Evolutionary conservation across 2,113 vertebrate species (phyloP).

Genomic region (Phyllostomus discolor): DNA sequence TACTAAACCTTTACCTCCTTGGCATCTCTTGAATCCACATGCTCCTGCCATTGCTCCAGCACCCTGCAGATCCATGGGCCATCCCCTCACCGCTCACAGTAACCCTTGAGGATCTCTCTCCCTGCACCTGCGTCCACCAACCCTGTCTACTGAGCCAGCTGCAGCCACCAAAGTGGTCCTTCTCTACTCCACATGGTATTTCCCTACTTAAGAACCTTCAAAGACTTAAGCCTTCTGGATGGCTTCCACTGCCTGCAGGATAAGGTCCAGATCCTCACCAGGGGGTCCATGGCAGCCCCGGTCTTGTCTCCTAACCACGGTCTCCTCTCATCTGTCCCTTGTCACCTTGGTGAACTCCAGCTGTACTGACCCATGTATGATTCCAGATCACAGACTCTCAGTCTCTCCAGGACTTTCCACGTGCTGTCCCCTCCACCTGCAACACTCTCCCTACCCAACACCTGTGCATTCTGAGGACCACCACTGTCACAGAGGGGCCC

Average conservation of each 20-base stretch:
- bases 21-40: background rate
- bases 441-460: background rate
- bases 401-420: background rate
- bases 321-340: background rate
- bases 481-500: background rate
- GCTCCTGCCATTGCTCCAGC: background rate
- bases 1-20: background rate
- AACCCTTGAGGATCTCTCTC: background rate
- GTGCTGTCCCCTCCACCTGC: background rate
- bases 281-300: accelerated
- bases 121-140: background rate
- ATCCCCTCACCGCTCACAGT: accelerated
- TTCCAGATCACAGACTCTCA: no score
- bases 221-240: background rate
- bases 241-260: background rate
- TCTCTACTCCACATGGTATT: background rate
- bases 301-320: background rate
- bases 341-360: background rate
- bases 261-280: background rate
- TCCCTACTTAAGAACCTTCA: background rate
- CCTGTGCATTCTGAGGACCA: background rate
- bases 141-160: background rate
- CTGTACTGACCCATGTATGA: accelerated
- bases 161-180: background rate
- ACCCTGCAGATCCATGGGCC: background rate